A percentile compares a stretch with the other conserved stretches of the same genome.
Evolutionary conservation across 2,888 invertebrate genomes (phyloP).

Genomic region (Orgyia antiqua): DNA sequence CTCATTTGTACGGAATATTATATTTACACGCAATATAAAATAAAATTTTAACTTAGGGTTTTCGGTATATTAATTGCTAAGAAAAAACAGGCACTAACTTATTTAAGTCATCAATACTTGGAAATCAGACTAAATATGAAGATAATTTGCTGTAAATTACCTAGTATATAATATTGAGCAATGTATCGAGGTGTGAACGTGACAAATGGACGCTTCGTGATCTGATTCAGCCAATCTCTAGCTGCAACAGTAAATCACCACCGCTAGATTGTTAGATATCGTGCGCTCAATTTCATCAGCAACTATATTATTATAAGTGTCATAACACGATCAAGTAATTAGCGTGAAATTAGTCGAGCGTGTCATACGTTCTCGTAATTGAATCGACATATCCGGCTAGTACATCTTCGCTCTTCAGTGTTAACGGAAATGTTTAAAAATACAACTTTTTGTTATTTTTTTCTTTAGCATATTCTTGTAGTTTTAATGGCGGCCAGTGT

Average conservation of each 20-base stretch:
- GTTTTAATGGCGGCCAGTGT: too few relatives aligned
- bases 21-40: too few relatives aligned
- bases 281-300: slow-evolving; percentile 20
- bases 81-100: too few relatives aligned
- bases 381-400: not conserved
- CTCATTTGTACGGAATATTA: too few relatives aligned
- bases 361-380: not conserved
- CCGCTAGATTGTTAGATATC: slow-evolving; percentile 10
- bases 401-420: not conserved
- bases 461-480: too few relatives aligned
- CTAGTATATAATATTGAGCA: too few relatives aligned
- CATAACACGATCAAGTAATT: slow-evolving; percentile 1
- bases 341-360: not conserved
- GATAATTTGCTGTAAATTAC: too few relatives aligned
- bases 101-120: too few relatives aligned
- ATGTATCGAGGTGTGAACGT: too few relatives aligned
- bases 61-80: too few relatives aligned
- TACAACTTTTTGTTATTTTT: not conserved
- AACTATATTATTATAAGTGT: slow-evolving; percentile 17
- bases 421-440: not conserved
- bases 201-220: slow-evolving; percentile 15
- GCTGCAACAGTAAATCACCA: slow-evolving; percentile 20
- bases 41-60: too few relatives aligned
- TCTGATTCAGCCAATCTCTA: slow-evolving; percentile 27
- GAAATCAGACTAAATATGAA: too few relatives aligned